These are phyloP conservation scores for Eupsittula cactorum DNA, from an alignment of 2,113 vertebrate genomes.

Conservation along the genomic window DNA sequence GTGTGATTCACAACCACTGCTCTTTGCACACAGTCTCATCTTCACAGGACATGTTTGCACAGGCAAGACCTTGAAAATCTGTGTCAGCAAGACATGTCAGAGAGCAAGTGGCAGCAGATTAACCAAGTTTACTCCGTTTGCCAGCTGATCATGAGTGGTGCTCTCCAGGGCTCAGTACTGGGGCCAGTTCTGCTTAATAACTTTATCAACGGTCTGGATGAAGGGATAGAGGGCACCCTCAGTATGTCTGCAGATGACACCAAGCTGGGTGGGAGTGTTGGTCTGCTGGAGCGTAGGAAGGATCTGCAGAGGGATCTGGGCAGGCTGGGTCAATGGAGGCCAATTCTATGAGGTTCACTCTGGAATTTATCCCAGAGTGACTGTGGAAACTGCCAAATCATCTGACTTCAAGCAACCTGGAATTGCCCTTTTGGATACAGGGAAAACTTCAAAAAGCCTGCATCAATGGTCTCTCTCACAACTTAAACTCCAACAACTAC, in stretches of 20 bases:
- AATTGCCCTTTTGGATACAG: not conserved
- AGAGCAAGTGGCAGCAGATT: not conserved
- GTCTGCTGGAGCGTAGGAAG: not conserved
- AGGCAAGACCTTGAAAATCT: not conserved
- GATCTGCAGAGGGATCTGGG: not conserved
- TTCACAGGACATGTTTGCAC: not conserved
- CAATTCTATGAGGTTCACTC: not conserved
- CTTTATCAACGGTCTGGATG: not conserved
- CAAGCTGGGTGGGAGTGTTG: not conserved
- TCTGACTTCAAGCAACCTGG: not conserved
- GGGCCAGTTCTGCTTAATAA: not conserved
- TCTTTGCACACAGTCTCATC: not conserved
- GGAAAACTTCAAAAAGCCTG: not conserved
- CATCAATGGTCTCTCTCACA: not conserved
- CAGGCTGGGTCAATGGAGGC: not conserved
- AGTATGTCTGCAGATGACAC: not conserved
- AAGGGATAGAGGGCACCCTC: not conserved
- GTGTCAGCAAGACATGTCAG: not conserved
- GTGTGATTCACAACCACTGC: not conserved
- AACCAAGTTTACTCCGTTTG: not conserved
- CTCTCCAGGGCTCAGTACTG: not conserved
- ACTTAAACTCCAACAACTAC: not conserved
- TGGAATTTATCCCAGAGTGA: not conserved
- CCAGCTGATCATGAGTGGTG: not conserved
- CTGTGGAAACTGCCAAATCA: not conserved